A percentile compares a stretch with the other conserved stretches of the same genome.
Evolutionary conservation across 2,888 invertebrate species (phyloP).

Genomic region (Cerastis leucographa): DNA sequence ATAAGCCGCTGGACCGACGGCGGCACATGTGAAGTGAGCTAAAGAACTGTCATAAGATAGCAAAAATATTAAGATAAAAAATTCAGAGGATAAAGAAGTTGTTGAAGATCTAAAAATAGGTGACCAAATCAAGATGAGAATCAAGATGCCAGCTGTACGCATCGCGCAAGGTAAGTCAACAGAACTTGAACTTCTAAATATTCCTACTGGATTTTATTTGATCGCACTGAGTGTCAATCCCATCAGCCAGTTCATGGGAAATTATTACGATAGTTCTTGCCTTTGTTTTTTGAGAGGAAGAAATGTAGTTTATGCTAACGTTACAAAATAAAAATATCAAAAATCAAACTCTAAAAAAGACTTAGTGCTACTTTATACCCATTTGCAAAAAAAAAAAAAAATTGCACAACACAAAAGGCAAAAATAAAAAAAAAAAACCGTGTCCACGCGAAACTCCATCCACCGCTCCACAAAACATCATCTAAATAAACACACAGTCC

Average conservation of each 20-base stretch:
- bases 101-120: constrained; percentile 89
- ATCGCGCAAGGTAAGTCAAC: constrained; percentile 97
- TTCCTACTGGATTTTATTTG: constrained; percentile 30
- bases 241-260: neutral
- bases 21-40: constrained; percentile 88
- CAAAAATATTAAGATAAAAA: constrained; percentile 83
- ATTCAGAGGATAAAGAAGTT: constrained; percentile 85
- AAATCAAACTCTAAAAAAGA: neutral
- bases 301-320: neutral
- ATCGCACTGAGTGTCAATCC: neutral
- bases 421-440: constrained; percentile 9
- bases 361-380: neutral
- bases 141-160: constrained; percentile 99
- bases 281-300: neutral
- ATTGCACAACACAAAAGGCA: neutral
- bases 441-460: constrained; percentile 36
- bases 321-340: neutral
- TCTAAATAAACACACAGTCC: constrained; percentile 77
- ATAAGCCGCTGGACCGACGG: constrained; percentile 87
- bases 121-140: constrained; percentile 96
- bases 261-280: neutral
- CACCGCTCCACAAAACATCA: constrained; percentile 67
- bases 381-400: neutral
- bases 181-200: constrained; percentile 4
- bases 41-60: constrained; percentile 83